Base-by-base conservation (phyloP, 2,888 invertebrate genomes). In the Autographa gamma region DNA sequence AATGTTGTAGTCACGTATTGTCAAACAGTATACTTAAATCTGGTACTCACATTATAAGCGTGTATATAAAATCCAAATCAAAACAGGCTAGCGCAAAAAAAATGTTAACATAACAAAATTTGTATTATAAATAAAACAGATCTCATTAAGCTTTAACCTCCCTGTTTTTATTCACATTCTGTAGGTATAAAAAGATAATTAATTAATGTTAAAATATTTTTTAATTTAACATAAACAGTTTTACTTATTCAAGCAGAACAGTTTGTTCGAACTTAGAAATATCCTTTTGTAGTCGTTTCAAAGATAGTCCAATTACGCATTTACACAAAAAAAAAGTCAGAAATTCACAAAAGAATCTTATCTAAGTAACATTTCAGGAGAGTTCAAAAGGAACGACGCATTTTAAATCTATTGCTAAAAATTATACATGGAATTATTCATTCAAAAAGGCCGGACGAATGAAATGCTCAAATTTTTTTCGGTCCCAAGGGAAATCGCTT, bases 361-460 rank as follows among this genome's bases (percentile, higher is more conserved):
- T 80, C 74, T 74, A 71, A 85, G 77, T 80, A 83, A 79, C 77
- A 64, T 82, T 85, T 80, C 69, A 63, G 41, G 67, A 59, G 71
- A 80, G 77, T 80, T 83, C 84, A 85, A 88, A 88, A 84, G 83
- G 79, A 80, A 86, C 79, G 81, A 81, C 82, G 80, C 81, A 83
- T 89, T 87, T 88, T 86, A 84, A 85, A 83, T 86, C 82, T 80
- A 88, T 89, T 77, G 77, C 76, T 66, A 79, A 83, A 85, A 88
- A 88, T 86, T 86, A 88, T 86, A 88, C 85, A 85, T 85, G 77
- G 86, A 89, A 89, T 88, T 89, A 91, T 91, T 89, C 85, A 90
- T 89, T 86, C 84, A 83, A 85, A 87, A 87, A 86, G 86, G 84
- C 80, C 86, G 76, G 74, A 76, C 77, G 81, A 85, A 85, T 82